A percentile compares a stretch with the other conserved stretches of the same genome.
These are phyloP conservation scores for Didymodactylos carnosus DNA, from an alignment of 2,888 invertebrate species.

Conservation along the genomic window DNA sequence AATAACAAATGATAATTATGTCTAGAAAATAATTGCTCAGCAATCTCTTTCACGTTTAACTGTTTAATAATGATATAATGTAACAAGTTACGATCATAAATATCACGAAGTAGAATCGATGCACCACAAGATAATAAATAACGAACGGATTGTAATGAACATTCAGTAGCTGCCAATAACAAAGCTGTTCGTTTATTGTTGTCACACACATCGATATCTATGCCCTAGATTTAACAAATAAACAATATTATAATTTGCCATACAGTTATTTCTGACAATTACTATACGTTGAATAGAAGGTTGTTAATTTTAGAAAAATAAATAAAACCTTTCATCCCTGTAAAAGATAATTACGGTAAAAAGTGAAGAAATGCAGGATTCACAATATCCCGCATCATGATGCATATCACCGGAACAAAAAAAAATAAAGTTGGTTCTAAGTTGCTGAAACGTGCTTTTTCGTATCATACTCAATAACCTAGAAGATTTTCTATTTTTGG, in stretches of 20 bases:
- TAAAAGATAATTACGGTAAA: no score
- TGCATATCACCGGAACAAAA: no score
- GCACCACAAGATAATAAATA: conserved; percentile 52
- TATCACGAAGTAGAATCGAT: conserved; percentile 55
- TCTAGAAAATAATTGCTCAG: background rate
- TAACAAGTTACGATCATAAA: conserved; percentile 57
- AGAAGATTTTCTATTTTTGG: no score
- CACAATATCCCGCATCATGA: no score
- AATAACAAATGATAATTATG: conserved; percentile 18
- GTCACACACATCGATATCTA: conserved; percentile 58
- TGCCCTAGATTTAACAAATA: conserved; percentile 42
- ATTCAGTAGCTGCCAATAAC: conserved; percentile 47
- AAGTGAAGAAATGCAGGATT: no score
- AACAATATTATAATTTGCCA: no score
- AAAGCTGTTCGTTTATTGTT: conserved; percentile 59
- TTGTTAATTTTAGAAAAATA: background rate
- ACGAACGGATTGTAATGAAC: conserved; percentile 45
- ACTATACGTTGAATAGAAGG: no score
- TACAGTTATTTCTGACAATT: no score
- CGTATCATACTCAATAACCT: no score
- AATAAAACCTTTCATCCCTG: no score
- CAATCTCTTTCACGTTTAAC: background rate
- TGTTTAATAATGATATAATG: conserved; percentile 70
- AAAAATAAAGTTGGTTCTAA: no score
- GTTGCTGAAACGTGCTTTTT: no score